Base-by-base conservation (phyloP, 2,888 invertebrate genomes). In the Drosophila falleni region DNA sequence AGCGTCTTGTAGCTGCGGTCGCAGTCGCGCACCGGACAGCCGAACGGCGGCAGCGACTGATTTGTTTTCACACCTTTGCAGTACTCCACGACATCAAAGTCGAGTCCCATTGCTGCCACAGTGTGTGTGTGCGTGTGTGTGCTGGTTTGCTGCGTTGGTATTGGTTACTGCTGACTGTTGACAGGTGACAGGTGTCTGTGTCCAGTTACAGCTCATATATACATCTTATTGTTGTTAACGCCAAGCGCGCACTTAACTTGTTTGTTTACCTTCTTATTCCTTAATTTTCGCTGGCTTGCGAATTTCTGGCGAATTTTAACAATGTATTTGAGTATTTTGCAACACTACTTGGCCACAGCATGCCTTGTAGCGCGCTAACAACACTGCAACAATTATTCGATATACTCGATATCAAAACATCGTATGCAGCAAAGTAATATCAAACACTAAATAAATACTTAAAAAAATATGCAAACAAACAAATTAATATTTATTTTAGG, bases 1-100 rank as follows among this genome's bases (percentile, higher is more conserved):
- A 97, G 95, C 72, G 97, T 97, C 93, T 97, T 97, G 92, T 97
- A 98, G 23, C 96, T 95, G 91, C 96, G 96, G 79, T 96, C 96
- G 93, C 98, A 98, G 89, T 96, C 96, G 83, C 95, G 95, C 35
- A 97, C 94, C 9, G 98, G 98, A 90, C 98, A 98, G 86, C 95
- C 95, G 93, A 97, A 97, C 55, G 97, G 97, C 58, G 97, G 97
- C 63, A 90, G 88, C 37, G 90, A 80, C 77, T 96, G 90, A 96
- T 96, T 94, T 70, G 88, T 80, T 87, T 92, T 93, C 78, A 97
- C 94, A 93, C 97, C 97, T 92, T 96, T 96, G 91, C 97, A 96
- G 93, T 97, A 97, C 91, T 96, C 96, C 87, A 96, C 94, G 83
- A 97, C 96, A 94, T 97, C 97, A 93, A 97, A 97, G 93, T 97